Base-by-base conservation (phyloP, 2,113 vertebrate genomes). In the Agelaius tricolor region DNA sequence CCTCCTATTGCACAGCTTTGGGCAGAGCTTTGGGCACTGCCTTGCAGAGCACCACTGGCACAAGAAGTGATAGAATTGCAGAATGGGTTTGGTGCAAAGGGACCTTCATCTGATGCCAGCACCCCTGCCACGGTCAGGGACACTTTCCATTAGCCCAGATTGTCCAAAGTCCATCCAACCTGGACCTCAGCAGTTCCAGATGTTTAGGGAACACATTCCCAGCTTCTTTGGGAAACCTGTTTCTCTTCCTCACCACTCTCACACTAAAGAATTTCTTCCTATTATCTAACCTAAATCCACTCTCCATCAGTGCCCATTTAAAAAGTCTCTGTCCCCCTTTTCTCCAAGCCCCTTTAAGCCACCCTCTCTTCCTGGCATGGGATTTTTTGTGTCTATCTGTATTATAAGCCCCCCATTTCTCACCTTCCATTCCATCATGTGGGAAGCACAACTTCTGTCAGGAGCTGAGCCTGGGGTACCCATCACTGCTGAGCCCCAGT, bases 1-100 rank as follows among this genome's bases (percentile, higher is more conserved):
- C 8, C 13, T 18, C 17, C 33, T 6, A 0, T 1, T 0, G 17
- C 41, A 66, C 22, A 14, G 18, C n/a, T 55, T 6, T 9, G 14
- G 61, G 46, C 24, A n/a, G 37, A 8, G 33, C 37, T 37, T 37
- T 37, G 37, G 16, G 15, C 62, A 33, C 5, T 11, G 4, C n/a
- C 23, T 21, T 8, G 9, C 19, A 14, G 2, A 1, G 18, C 15
- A 26, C 18, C 41, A 5, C 0, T 17, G 15, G 16, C 14, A 30
- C 41, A 4, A 2, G 8, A 19, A 19, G 13, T 44, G 27, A 7
- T 0, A 12, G 54, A 47, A 47, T 13, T 7, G 2, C 21, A 55
- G 55, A 51, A 27, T 31, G 10, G 14, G 8, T 62, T 68, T 54
- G 21, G 14, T 35, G 37, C 21, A n/a, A 47, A 49, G 28, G n/a